These are phyloP conservation scores for Falco novaeseelandiae DNA, from an alignment of 2,797 vertebrate species.

Conservation along the genomic window DNA sequence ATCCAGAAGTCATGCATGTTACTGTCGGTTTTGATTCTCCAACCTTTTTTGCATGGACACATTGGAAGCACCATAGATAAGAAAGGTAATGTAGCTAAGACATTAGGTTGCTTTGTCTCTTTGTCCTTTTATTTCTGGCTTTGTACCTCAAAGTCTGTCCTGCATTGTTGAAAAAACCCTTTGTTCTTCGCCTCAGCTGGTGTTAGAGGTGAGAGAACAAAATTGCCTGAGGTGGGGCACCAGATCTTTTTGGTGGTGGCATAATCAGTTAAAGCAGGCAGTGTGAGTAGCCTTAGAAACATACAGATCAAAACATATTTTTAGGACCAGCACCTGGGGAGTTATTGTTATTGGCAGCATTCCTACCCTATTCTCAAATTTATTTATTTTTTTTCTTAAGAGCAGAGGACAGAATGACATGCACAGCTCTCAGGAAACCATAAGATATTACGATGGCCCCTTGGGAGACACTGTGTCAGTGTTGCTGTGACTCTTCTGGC, in stretches of 20 bases:
- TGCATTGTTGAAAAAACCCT: background rate
- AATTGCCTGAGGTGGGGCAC: background rate
- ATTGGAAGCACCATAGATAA: background rate
- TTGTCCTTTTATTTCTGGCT: background rate
- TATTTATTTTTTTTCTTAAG: background rate
- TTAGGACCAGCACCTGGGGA: background rate
- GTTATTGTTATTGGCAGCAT: background rate
- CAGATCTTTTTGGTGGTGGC: background rate
- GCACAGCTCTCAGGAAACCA: background rate
- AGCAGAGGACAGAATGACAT: background rate
- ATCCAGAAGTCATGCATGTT: background rate
- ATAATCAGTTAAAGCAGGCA: background rate
- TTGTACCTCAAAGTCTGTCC: background rate
- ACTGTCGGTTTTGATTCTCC: background rate
- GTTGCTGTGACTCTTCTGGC: background rate
- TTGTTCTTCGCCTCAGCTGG: background rate
- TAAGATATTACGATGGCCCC: background rate
- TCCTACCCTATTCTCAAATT: background rate
- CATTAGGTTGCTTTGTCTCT: background rate
- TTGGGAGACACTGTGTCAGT: background rate
- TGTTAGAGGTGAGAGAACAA: background rate
- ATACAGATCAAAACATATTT: background rate
- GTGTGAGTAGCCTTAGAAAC: background rate
- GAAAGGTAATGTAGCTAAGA: background rate
- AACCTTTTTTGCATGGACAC: background rate